Evolutionary conservation across 2,888 invertebrate species (phyloP).

Genomic region (Panopea generosa): DNA sequence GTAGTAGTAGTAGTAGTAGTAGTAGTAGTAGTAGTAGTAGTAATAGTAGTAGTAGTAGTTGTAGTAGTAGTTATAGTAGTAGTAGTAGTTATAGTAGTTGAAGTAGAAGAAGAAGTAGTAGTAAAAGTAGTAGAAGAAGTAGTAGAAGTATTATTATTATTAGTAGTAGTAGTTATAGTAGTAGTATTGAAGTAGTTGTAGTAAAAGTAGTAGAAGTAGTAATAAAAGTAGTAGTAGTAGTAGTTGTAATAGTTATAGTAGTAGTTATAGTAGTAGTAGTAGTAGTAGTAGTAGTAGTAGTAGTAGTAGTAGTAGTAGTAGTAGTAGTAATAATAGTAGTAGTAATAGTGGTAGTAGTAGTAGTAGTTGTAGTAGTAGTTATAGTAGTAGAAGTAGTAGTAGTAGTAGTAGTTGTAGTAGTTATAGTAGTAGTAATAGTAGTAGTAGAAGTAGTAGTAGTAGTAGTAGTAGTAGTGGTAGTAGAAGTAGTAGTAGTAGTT

Average conservation of each 20-base stretch:
- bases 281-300: constrained; percentile 14
- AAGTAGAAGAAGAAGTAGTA: constrained; percentile 9
- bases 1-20: constrained; percentile 16
- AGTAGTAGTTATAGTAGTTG: constrained; percentile 13
- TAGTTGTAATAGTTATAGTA: constrained; percentile 11
- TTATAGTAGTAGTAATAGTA: constrained; percentile 11
- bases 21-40: constrained; percentile 11
- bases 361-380: constrained; percentile 1
- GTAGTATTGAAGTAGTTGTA: background rate
- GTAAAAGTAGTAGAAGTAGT: constrained; percentile 12
- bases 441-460: constrained; percentile 11
- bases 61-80: constrained; percentile 12
- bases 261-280: constrained; percentile 12
- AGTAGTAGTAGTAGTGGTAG: background rate
- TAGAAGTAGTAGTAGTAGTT: constrained; percentile 3
- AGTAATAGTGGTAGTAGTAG: background rate
- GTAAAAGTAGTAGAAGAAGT: constrained; percentile 13
- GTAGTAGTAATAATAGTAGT: background rate
- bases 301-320: constrained; percentile 12
- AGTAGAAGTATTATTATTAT: background rate
- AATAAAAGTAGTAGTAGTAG: background rate
- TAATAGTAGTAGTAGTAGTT: constrained; percentile 9
- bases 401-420: constrained; percentile 8
- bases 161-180: constrained; percentile 8
- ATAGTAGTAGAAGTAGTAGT: background rate